A percentile compares a stretch with the other conserved stretches of the same genome.
Conservation (phyloP, 1,140 invertebrate genomes). For the Asbolus verrucosus region DNA sequence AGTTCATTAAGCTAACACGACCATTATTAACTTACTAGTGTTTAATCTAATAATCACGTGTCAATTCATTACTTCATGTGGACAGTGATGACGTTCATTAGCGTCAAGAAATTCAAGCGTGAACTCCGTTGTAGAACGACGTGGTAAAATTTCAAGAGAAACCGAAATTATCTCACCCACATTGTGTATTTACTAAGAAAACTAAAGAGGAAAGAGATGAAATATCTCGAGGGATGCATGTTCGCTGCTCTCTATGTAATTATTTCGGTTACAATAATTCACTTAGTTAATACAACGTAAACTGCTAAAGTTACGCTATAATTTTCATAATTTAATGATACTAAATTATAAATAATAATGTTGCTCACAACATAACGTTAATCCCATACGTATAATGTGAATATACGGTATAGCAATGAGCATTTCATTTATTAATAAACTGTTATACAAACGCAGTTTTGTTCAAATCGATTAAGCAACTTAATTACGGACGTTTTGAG, state of each 20-base stretch:
- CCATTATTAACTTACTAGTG: conserved; percentile 29
- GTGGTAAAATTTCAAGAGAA: background rate
- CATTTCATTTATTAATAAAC: background rate
- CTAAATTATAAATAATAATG: conserved; percentile 48
- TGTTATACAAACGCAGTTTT: conserved; percentile 1
- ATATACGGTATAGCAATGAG: conserved; percentile 21
- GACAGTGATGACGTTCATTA: background rate
- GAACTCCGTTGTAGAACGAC: no score
- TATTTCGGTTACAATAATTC: conserved; percentile 51
- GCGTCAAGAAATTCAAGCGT: no score
- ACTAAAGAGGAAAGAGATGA: conserved; percentile 32
- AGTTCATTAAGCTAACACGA: conserved; percentile 19
- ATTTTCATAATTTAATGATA: conserved; percentile 49
- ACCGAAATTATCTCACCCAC: background rate
- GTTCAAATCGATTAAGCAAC: background rate
- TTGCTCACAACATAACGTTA: conserved; percentile 16
- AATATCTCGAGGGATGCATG: conserved; percentile 36
- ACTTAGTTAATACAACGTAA: conserved; percentile 47
- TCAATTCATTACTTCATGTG: conserved; percentile 22
- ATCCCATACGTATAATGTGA: conserved; percentile 31
- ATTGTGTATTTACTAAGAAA: conserved; percentile 18
- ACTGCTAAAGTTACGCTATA: conserved; percentile 48
- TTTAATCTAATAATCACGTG: conserved; percentile 23
- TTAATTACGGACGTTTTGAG: background rate
- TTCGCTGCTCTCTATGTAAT: conserved; percentile 40